Evolutionary conservation across 1,140 invertebrate species (phyloP).

Genomic region (Drosophila eugracilis): DNA sequence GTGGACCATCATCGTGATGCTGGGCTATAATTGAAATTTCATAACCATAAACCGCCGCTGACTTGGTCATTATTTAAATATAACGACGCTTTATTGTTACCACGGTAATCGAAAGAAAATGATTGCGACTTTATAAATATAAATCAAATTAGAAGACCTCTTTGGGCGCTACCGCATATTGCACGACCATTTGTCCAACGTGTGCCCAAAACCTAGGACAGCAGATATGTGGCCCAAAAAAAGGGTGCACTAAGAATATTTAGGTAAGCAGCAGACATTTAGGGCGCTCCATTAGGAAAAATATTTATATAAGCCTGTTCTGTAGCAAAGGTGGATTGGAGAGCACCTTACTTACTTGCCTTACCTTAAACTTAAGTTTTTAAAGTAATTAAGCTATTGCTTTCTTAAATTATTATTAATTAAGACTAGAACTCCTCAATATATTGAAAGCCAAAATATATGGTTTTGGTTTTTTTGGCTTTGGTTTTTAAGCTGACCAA

Average conservation of each 20-base stretch:
- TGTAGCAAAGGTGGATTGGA: too few species aligned
- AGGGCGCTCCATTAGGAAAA: slow-evolving; percentile 2
- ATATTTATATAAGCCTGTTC: slow-evolving; percentile 27
- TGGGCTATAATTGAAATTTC: slow-evolving; percentile 83
- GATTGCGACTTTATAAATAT: slow-evolving; percentile 80
- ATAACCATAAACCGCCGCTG: slow-evolving; percentile 75
- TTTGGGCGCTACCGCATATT: slow-evolving; percentile 59
- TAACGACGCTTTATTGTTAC: slow-evolving; percentile 81
- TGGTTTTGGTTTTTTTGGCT: too few species aligned
- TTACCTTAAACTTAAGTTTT: too few species aligned
- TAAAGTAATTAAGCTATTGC: too few species aligned
- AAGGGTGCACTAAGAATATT: slow-evolving; percentile 61
- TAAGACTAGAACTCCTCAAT: too few species aligned
- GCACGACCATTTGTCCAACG: slow-evolving; percentile 64
- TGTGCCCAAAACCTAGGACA: slow-evolving; percentile 33
- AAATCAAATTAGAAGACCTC: slow-evolving; percentile 70
- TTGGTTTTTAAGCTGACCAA: too few species aligned
- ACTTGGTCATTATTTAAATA: slow-evolving; percentile 79
- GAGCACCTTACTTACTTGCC: slow-evolving; percentile 17
- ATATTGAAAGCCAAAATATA: too few species aligned
- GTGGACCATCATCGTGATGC: slow-evolving; percentile 68
- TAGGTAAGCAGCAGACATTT: slow-evolving; percentile 15
- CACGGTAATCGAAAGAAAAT: slow-evolving; percentile 77
- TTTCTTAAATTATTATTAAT: too few species aligned
- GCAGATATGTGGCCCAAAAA: slow-evolving; percentile 25